Percentiles rank a stretch among this genome's conserved stretches.
These are phyloP conservation scores for Chaetophractus vellerosus DNA, from an alignment of 2,797 vertebrate species.

Conservation along the genomic window DNA sequence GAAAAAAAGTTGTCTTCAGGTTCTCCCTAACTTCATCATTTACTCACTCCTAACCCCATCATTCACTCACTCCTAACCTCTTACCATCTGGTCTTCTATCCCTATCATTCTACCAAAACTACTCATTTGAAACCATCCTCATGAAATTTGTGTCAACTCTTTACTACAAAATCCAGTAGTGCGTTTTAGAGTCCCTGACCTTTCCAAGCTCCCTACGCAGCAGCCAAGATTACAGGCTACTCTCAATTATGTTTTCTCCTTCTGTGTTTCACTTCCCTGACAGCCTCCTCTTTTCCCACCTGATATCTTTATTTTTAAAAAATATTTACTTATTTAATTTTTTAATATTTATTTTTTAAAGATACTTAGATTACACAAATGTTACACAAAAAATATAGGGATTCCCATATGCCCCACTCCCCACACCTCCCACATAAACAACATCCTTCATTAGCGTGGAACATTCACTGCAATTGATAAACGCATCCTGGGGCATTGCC, in stretches of 20 bases:
- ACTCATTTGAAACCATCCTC: slow-evolving; percentile 25
- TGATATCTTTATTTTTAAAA: background rate
- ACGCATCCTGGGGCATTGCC: too few relatives aligned
- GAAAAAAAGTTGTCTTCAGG: background rate
- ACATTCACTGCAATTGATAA: too few relatives aligned
- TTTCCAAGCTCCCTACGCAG: slow-evolving; percentile 42
- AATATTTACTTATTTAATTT: too few relatives aligned
- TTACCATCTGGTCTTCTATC: slow-evolving; percentile 28
- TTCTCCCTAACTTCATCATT: slow-evolving; percentile 29
- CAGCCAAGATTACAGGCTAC: background rate
- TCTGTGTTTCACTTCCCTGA: background rate
- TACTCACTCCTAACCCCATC: background rate
- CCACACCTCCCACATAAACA: too few relatives aligned
- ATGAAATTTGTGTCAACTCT: background rate
- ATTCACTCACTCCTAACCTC: background rate
- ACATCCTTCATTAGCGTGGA: too few relatives aligned
- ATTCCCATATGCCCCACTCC: too few relatives aligned
- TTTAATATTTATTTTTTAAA: too few relatives aligned
- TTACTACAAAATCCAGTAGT: background rate
- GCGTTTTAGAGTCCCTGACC: background rate
- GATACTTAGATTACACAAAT: too few relatives aligned
- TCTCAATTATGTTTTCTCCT: background rate
- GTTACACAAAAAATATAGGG: too few relatives aligned
- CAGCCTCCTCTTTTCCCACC: background rate
- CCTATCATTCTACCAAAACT: slow-evolving; percentile 37